phyloP scores from a whole-genome alignment of 1,140 invertebrate genomes.

The Achatina immaculata region DNA sequence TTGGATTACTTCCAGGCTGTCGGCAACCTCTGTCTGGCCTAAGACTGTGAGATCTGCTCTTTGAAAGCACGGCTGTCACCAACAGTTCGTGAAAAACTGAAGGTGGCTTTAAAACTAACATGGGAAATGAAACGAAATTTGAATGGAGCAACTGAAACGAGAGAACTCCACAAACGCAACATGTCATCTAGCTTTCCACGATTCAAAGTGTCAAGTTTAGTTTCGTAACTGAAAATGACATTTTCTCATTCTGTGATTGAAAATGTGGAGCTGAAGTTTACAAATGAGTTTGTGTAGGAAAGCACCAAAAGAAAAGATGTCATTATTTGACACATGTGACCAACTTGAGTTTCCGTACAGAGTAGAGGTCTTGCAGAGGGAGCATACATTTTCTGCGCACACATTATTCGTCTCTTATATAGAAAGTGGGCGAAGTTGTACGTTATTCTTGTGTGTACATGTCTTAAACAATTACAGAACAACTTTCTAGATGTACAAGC shows the following conservation, averaged over 20 bases:
- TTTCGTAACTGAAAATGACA: background rate
- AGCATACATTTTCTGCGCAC: background rate
- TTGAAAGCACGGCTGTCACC: too few relatives aligned
- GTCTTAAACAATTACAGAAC: too few relatives aligned
- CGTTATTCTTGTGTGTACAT: too few relatives aligned
- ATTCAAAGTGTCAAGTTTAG: background rate
- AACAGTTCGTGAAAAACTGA: background rate
- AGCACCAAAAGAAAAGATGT: background rate
- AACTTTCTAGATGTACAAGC: too few relatives aligned
- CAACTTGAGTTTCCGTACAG: background rate
- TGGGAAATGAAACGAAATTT: background rate
- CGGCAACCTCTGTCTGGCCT: background rate
- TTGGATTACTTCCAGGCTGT: background rate
- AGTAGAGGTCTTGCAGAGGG: background rate
- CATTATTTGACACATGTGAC: constrained; percentile 1
- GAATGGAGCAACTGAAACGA: constrained; percentile 2
- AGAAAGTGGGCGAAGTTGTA: background rate
- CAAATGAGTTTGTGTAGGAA: constrained; percentile 5
- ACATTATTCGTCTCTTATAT: background rate
- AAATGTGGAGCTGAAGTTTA: background rate
- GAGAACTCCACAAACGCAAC: background rate
- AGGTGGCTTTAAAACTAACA: background rate
- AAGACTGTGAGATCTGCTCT: too few relatives aligned
- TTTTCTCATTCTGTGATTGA: background rate
- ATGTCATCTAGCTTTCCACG: background rate